A percentile compares a stretch with the other conserved stretches of the same genome.
Evolutionary conservation across 2,113 vertebrate genomes (phyloP).

Genomic region (Rhea pennata): DNA sequence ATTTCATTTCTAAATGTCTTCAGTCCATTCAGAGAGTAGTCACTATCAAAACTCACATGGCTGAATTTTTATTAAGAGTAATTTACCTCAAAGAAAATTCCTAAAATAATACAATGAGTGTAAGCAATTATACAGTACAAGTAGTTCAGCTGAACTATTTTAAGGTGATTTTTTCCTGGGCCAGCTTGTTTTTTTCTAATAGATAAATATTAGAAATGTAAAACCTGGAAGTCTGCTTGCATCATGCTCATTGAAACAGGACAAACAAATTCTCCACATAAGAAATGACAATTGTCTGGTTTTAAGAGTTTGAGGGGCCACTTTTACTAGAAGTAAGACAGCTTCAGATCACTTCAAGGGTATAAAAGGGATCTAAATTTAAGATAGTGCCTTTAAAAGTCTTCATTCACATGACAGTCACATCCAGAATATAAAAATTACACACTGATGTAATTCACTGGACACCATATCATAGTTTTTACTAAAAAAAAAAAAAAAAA

Average conservation of each 20-base stretch:
- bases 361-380: neutral
- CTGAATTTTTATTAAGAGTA: fast-evolving
- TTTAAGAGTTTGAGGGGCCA: neutral
- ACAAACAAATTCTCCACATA: neutral
- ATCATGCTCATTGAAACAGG: neutral
- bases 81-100: neutral
- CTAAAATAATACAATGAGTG: neutral
- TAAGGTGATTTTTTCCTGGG: neutral
- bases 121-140: neutral
- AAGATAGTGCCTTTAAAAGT: neutral
- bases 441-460: neutral
- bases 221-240: neutral
- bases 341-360: neutral
- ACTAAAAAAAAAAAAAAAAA: neutral
- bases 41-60: neutral
- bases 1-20: neutral
- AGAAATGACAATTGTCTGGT: neutral
- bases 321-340: neutral
- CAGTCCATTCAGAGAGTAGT: neutral
- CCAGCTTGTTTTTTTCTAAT: neutral
- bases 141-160: neutral
- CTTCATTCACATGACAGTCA: neutral
- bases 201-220: neutral
- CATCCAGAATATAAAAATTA: neutral
- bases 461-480: neutral